Conservation (phyloP, 2,797 vertebrate species). For the Novumbra hubbsi region DNA sequence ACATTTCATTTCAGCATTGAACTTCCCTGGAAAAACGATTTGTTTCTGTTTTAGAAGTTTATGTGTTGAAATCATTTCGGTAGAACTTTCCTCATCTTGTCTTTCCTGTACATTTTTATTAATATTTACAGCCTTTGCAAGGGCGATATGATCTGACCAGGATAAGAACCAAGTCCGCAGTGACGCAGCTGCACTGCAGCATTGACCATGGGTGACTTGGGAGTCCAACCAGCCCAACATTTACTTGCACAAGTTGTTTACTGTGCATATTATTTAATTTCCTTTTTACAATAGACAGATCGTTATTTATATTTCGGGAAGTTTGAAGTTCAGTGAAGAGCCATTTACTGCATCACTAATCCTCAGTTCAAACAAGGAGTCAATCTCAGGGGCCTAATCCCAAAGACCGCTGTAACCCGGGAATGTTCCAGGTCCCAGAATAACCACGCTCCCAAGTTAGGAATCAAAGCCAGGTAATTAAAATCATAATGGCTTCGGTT, state of each 20-base stretch:
- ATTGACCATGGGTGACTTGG: too few species aligned
- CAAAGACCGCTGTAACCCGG: conserved; percentile 60
- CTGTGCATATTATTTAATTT: not conserved
- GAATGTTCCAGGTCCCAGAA: conserved; percentile 53
- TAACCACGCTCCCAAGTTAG: conserved; percentile 58
- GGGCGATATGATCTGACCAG: too few species aligned
- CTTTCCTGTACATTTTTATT: too few species aligned
- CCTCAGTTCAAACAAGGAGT: conserved; percentile 59
- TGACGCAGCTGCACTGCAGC: too few species aligned
- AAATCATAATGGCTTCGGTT: conserved; percentile 73
- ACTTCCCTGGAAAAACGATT: too few species aligned
- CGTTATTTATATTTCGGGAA: not conserved
- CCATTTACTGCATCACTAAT: conserved; percentile 42
- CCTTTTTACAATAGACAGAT: not conserved
- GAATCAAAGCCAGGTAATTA: conserved; percentile 75
- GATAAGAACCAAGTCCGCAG: too few species aligned
- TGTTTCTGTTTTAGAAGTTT: too few species aligned
- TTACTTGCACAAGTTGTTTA: not conserved
- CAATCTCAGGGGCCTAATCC: conserved; percentile 58
- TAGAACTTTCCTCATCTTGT: too few species aligned
- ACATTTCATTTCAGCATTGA: too few species aligned
- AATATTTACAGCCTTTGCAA: too few species aligned
- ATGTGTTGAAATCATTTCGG: too few species aligned
- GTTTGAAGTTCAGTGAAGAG: not conserved
- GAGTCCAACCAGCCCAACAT: too few species aligned